Percentiles rank a stretch among this genome's conserved stretches.
Evolutionary conservation across 2,888 invertebrate genomes (phyloP).

Genomic region (Hirudinaria manillensis): DNA sequence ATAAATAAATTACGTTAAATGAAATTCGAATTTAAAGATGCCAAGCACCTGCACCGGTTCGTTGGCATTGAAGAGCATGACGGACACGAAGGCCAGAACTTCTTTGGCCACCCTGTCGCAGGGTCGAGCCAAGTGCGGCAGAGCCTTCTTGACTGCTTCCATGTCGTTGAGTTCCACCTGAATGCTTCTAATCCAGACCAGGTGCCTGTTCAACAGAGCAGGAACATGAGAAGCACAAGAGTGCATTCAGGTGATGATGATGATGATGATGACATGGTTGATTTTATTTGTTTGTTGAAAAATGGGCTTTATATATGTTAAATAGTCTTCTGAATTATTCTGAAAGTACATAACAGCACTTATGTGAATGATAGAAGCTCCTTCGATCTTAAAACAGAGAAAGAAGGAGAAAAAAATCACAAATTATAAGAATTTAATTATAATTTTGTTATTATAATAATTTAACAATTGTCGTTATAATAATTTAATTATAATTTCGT

Average conservation of each 20-base stretch:
- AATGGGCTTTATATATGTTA: background rate
- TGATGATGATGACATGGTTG: background rate
- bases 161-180: conserved; percentile 48
- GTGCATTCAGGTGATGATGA: too few relatives aligned
- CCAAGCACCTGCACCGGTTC: conserved; percentile 47
- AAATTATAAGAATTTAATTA: conserved; percentile 4
- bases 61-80: conserved; percentile 52
- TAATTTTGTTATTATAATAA: background rate
- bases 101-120: conserved; percentile 51
- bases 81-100: conserved; percentile 49
- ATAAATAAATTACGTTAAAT: background rate
- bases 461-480: background rate
- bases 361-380: too few relatives aligned
- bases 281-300: background rate
- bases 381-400: too few relatives aligned
- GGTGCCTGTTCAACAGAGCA: conserved; percentile 40
- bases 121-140: conserved; percentile 50
- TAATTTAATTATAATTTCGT: background rate
- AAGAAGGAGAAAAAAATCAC: too few relatives aligned
- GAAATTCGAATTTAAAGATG: background rate
- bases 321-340: too few relatives aligned
- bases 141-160: conserved; percentile 48
- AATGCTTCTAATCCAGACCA: conserved; percentile 45
- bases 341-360: too few relatives aligned
- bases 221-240: too few relatives aligned